Evolutionary conservation across 2,113 vertebrate species (phyloP).

Genomic region (Equus quagga): DNA sequence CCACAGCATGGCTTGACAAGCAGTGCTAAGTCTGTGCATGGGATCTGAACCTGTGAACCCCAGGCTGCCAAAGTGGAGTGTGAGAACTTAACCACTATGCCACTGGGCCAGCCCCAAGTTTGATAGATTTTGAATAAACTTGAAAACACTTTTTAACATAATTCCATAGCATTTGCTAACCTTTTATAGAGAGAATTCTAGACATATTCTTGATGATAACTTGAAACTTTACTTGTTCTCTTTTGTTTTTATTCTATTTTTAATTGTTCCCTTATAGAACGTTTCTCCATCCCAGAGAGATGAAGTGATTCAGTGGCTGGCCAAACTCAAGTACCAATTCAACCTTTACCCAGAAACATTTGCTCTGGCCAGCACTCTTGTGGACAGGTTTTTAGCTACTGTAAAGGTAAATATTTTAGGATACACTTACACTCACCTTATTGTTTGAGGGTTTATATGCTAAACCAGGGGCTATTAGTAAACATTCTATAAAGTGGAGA

Average conservation of each 20-base stretch:
- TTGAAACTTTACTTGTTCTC: conserved; percentile 6
- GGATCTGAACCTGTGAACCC: no score
- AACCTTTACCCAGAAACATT: conserved; percentile 98
- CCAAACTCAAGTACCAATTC: conserved; percentile 93
- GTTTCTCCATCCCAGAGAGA: conserved; percentile 98
- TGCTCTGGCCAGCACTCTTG: conserved; percentile 95
- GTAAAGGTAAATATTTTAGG: conserved; percentile 93
- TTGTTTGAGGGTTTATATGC: not conserved
- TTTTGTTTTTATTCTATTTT: not conserved
- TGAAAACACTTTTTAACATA: conserved; percentile 24
- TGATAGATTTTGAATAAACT: conserved; percentile 53
- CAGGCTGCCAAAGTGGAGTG: no score
- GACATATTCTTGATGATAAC: conserved; percentile 8
- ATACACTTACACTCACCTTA: not conserved
- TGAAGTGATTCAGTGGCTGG: conserved; percentile 97
- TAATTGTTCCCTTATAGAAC: conserved; percentile 88
- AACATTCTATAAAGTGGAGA: not conserved
- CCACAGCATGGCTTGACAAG: no score
- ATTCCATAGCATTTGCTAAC: conserved; percentile 48
- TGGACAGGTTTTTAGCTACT: conserved; percentile 97
- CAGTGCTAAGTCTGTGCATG: no score
- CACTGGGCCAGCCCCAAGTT: not conserved
- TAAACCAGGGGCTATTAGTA: not conserved
- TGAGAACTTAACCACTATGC: no score
- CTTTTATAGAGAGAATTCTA: conserved; percentile 53